Percentiles rank a stretch among this genome's conserved stretches.
These are phyloP conservation scores for Acronicta psi DNA, from an alignment of 2,888 invertebrate genomes.

Conservation along the genomic window DNA sequence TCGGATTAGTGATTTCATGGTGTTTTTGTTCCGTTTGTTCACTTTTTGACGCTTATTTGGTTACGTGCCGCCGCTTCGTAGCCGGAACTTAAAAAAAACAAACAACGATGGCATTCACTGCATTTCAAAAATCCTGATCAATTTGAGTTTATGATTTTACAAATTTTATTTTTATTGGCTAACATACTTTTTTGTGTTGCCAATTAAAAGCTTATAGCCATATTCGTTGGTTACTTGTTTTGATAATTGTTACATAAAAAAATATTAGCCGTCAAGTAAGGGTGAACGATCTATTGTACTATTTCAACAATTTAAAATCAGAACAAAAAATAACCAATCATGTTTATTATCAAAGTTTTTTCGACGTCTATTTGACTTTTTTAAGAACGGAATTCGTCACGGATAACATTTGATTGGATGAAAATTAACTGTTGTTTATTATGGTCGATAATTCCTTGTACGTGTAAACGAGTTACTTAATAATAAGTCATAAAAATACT, in stretches of 20 bases:
- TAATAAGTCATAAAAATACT: slow-evolving; percentile 50
- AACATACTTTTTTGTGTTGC: slow-evolving; percentile 14
- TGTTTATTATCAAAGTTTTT: slow-evolving; percentile 12
- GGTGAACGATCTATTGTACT: slow-evolving; percentile 25
- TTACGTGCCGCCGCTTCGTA: slow-evolving; percentile 59
- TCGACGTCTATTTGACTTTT: slow-evolving; percentile 9
- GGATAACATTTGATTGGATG: slow-evolving; percentile 34
- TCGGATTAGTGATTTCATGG: slow-evolving; percentile 81
- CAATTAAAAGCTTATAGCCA: slow-evolving; percentile 25
- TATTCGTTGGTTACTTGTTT: slow-evolving; percentile 16
- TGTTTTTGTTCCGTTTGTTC: slow-evolving; percentile 64
- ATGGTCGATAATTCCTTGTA: slow-evolving; percentile 31
- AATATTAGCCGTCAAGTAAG: slow-evolving; percentile 4
- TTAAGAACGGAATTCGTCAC: slow-evolving; percentile 22
- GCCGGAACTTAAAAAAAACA: slow-evolving; percentile 63
- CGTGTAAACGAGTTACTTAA: slow-evolving; percentile 57
- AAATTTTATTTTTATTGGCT: slow-evolving; percentile 1
- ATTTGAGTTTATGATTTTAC: slow-evolving; percentile 12
- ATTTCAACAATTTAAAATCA: slow-evolving; percentile 22
- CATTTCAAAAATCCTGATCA: slow-evolving; percentile 14
- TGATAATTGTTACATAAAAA: not conserved
- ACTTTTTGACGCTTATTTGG: slow-evolving; percentile 60
- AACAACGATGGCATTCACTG: slow-evolving; percentile 25
- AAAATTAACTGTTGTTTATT: slow-evolving; percentile 44
- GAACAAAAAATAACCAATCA: slow-evolving; percentile 32